Conservation (phyloP, 35 echinoderm and acorn worm species). For the Strongylocentrotus purpuratus region DNA sequence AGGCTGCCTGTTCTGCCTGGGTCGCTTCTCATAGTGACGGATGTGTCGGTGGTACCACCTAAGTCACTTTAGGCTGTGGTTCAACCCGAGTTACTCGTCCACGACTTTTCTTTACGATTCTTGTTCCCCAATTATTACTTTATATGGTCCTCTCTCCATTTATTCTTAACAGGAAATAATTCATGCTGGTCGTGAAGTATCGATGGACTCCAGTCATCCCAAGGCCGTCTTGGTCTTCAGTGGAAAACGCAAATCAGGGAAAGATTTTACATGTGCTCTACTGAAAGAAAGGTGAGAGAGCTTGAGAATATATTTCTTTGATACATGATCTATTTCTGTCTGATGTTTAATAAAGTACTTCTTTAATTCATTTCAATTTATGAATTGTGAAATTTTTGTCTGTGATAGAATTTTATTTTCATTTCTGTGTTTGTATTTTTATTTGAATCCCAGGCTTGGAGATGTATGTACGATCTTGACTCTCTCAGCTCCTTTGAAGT, state of each 20-base stretch:
- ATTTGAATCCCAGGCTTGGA: conserved; percentile 37
- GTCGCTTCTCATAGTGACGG: too few species aligned
- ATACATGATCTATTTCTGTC: not conserved
- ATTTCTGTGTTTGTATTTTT: not conserved
- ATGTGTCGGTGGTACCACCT: too few species aligned
- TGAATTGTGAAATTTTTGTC: too few species aligned
- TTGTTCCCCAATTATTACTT: too few species aligned
- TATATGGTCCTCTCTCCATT: not conserved
- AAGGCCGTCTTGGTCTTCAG: conserved; percentile 54
- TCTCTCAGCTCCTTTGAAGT: conserved; percentile 56
- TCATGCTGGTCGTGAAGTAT: not conserved
- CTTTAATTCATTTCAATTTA: too few species aligned
- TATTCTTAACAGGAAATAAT: not conserved
- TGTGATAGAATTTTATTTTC: not conserved
- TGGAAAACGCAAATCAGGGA: conserved; percentile 62
- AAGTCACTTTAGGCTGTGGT: too few species aligned
- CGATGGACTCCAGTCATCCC: not conserved
- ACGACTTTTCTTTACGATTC: too few species aligned
- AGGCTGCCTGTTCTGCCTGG: too few species aligned
- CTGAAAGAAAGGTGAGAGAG: not conserved
- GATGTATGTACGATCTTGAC: conserved; percentile 53
- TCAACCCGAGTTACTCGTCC: too few species aligned
- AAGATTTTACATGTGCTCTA: conserved; percentile 46
- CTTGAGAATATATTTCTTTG: not conserved
- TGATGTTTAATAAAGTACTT: not conserved